phyloP scores from a whole-genome alignment of 2,888 invertebrate genomes.

The Pardosa pseudoannulata region DNA sequence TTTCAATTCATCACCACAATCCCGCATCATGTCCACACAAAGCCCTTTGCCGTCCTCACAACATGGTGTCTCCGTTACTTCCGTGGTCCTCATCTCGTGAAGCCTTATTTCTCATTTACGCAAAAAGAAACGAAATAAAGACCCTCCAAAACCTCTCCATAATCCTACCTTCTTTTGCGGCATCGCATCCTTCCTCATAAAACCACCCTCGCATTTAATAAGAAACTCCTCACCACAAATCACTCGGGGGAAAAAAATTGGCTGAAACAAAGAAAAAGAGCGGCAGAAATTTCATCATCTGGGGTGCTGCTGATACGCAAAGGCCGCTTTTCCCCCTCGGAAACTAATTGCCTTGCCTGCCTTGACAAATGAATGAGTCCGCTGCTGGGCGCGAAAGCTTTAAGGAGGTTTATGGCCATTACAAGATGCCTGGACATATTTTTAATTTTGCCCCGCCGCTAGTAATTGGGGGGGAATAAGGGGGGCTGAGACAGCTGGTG shows the following conservation, averaged over 20 bases:
- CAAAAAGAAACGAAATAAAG: background rate
- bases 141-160: conserved; percentile 2
- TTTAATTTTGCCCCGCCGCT: conserved; percentile 54
- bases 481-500: conserved; percentile 60
- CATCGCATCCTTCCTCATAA: conserved; percentile 3
- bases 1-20: too few relatives aligned
- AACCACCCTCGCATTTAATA: conserved; percentile 53
- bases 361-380: conserved; percentile 70
- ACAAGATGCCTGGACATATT: conserved; percentile 54
- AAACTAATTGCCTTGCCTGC: conserved; percentile 60
- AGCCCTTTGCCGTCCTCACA: too few relatives aligned
- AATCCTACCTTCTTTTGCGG: too few relatives aligned
- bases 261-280: background rate
- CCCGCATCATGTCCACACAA: too few relatives aligned
- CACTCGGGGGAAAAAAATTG: conserved; percentile 27
- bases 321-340: conserved; percentile 31
- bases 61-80: too few relatives aligned
- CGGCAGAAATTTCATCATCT: conserved; percentile 54
- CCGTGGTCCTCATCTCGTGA: too few relatives aligned
- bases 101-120: too few relatives aligned
- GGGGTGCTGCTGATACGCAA: conserved; percentile 41
- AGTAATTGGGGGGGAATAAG: conserved; percentile 43
- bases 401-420: conserved; percentile 70
- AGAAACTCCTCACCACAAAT: conserved; percentile 59
- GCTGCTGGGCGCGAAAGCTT: conserved; percentile 62